These are phyloP conservation scores for Hydractinia echinata DNA, from an alignment of 30 jellyfish, hydroid and myxozoan species.

Conservation along the genomic window DNA sequence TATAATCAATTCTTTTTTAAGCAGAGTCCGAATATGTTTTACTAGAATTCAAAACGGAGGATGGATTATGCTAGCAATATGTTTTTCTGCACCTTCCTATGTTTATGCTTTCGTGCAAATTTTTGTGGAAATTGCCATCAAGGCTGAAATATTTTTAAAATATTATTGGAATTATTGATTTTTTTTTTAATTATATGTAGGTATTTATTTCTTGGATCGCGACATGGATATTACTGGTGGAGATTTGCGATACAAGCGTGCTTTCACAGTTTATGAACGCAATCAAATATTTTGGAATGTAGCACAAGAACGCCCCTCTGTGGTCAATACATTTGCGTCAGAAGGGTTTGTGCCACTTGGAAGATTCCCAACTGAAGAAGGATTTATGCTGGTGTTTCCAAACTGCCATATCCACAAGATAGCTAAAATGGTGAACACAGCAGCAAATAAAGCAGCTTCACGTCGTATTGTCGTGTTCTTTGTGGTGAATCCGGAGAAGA, in stretches of 20 bases:
- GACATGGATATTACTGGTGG: conserved; percentile 52
- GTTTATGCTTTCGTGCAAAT: too few relatives aligned
- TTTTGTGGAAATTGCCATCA: too few relatives aligned
- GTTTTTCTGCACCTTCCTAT: too few relatives aligned
- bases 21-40: too few relatives aligned
- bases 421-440: conserved; percentile 37
- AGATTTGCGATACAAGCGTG: conserved; percentile 64
- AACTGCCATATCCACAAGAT: conserved; percentile 76
- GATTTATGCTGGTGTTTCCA: conserved; percentile 60
- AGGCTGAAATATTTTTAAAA: too few relatives aligned
- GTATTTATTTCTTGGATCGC: conserved; percentile 57
- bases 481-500: conserved; percentile 64
- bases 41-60: too few relatives aligned
- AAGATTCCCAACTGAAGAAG: conserved; percentile 58
- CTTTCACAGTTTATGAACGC: conserved; percentile 48
- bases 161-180: not conserved
- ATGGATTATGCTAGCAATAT: too few relatives aligned
- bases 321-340: conserved; percentile 39
- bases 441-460: conserved; percentile 44
- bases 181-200: conserved; percentile 13
- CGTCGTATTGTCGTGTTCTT: conserved; percentile 68
- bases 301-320: conserved; percentile 52
- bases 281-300: conserved; percentile 30
- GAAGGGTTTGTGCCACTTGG: conserved; percentile 70
- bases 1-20: too few relatives aligned